phyloP scores from a whole-genome alignment of 1,140 invertebrate species.

The Drosophila saltans region DNA sequence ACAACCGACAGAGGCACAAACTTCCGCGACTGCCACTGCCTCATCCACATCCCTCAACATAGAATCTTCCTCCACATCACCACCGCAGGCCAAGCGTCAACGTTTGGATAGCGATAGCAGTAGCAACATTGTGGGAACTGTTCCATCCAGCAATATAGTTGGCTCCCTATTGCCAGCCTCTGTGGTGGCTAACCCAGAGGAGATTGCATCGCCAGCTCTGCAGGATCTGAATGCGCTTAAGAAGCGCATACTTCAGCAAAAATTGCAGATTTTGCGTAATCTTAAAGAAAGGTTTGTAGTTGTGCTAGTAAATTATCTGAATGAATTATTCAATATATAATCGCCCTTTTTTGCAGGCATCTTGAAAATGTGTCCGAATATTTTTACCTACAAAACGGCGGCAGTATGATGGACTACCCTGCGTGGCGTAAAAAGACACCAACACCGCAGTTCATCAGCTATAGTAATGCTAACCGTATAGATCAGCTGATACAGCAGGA shows the following conservation, averaged over 20 bases:
- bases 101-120: slow-evolving; percentile 54
- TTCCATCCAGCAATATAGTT: slow-evolving; percentile 57
- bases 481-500: slow-evolving; percentile 85
- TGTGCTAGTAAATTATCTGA: not conserved
- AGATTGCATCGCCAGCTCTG: slow-evolving; percentile 51
- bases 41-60: slow-evolving; percentile 35
- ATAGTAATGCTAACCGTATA: slow-evolving; percentile 89
- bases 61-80: slow-evolving; percentile 34
- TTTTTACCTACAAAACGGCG: slow-evolving; percentile 92
- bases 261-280: slow-evolving; percentile 77
- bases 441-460: slow-evolving; percentile 88
- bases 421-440: slow-evolving; percentile 91
- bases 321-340: not conserved
- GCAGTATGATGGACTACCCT: slow-evolving; percentile 94
- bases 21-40: slow-evolving; percentile 56
- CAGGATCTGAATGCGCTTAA: slow-evolving; percentile 77
- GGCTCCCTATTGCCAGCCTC: slow-evolving; percentile 65
- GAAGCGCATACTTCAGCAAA: slow-evolving; percentile 81
- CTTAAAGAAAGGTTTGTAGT: slow-evolving; percentile 77
- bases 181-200: slow-evolving; percentile 57
- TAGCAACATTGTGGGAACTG: slow-evolving; percentile 52
- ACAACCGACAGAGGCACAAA: slow-evolving; percentile 71
- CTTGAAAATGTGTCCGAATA: slow-evolving; percentile 92
- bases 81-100: slow-evolving; percentile 73
- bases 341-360: slow-evolving; percentile 84